Base-by-base conservation (phyloP, 2,888 invertebrate species). In the Axea sp. region DNA sequence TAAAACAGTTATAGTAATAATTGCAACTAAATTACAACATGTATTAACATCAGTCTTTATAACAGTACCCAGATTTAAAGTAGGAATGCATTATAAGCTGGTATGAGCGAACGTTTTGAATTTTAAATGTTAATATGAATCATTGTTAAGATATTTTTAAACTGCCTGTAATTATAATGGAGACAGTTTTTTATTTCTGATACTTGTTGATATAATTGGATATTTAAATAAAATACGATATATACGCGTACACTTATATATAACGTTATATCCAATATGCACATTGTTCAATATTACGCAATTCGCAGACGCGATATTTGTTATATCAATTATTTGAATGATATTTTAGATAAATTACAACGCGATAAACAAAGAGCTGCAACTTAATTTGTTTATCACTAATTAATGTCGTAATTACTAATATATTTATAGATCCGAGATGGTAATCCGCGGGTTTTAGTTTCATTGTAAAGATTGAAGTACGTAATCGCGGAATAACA, bases 391-490 rank as follows among this genome's bases (percentile, higher is more conserved):
- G 19, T 4, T 19, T 4, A 24, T 26, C 14, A 17, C n/a, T n/a
- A 55, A 28, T 55, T 26, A 55, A 8, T 8, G 11, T 49, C 17
- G 9, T 37, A 51, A 47, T 30, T 17, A n/a, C 3, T 11, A 14
- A 22, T 53, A 28, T 67, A 68, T 68, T 68, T 49, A 59, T 68
- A 68, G 49, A 57, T 14, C 15, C 19, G 17, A 24, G 45, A 62
- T 49, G 49, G 9, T 17, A n/a, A n/a, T n/a, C n/a, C n/a, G n/a
- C n/a, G n/a, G 31, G 49, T 49, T n/a, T 37, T 51, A 49, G 43
- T 64, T 43, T 43, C 45, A 65, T 31, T 30, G 45, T 47, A 47
- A 49, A 12, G 45, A 65, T 65, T 37, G 37, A 37, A 45, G 65
- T 53, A 31, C 53, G 17, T 35, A 43, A 65, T 35, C 28, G 26